Evolutionary conservation across 2,888 invertebrate genomes (phyloP).

Genomic region (Spialia ferax): DNA sequence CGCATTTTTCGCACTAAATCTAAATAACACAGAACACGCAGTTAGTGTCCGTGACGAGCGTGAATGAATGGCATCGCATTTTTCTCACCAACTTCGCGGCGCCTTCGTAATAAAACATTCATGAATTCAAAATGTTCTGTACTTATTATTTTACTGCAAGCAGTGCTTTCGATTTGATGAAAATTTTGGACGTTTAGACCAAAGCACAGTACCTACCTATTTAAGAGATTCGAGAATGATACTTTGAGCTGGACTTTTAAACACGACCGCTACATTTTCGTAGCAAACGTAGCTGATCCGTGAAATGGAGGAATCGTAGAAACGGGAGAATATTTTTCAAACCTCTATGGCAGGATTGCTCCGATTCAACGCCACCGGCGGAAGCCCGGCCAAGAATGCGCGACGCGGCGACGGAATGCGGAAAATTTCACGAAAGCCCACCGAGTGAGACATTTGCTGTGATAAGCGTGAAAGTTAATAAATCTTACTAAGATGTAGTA

Average conservation of each 20-base stretch:
- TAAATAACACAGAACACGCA: conserved; percentile 78
- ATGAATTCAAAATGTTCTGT: conserved; percentile 76
- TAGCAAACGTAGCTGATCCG: conserved; percentile 41
- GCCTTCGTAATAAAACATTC: conserved; percentile 80
- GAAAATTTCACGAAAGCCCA: conserved; percentile 77
- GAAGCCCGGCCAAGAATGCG: conserved; percentile 70
- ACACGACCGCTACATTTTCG: conserved; percentile 34
- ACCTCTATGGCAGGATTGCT: conserved; percentile 64
- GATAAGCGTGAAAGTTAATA: conserved; percentile 75
- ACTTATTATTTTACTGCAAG: conserved; percentile 65
- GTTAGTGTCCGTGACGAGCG: conserved; percentile 82
- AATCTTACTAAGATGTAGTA: conserved; percentile 55
- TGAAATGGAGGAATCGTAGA: conserved; percentile 42
- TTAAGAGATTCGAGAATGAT: conserved; percentile 21
- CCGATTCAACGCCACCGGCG: conserved; percentile 58
- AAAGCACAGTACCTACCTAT: conserved; percentile 23
- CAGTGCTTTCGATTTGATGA: conserved; percentile 53
- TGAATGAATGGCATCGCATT: conserved; percentile 78
- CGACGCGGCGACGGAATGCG: conserved; percentile 70
- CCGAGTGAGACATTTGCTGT: conserved; percentile 65
- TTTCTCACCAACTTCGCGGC: conserved; percentile 77
- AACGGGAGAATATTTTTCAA: conserved; percentile 56
- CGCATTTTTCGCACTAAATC: conserved; percentile 75
- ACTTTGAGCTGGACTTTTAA: conserved; percentile 27
- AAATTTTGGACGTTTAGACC: conserved; percentile 50